phyloP scores from a whole-genome alignment of 1,140 invertebrate genomes.

The Drosophila elegans region DNA sequence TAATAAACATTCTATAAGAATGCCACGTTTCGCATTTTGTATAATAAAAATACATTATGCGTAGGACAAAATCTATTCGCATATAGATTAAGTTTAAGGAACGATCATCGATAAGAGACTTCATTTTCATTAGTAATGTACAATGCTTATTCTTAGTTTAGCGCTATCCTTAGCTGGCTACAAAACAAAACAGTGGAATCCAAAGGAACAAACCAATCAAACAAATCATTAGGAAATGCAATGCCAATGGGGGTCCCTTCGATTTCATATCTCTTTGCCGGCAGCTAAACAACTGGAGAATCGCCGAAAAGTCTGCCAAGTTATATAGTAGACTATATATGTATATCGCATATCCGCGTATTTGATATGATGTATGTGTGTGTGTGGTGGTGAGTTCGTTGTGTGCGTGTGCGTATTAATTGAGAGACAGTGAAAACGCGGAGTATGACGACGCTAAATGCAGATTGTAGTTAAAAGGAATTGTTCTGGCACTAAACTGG shows the following conservation, averaged over 20 bases:
- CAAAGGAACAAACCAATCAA: conserved; percentile 24
- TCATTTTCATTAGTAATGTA: conserved; percentile 76
- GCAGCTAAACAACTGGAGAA: conserved; percentile 24
- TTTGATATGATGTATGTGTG: conserved; percentile 34
- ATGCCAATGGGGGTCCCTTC: conserved; percentile 40
- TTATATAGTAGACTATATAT: background rate
- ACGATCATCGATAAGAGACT: conserved; percentile 84
- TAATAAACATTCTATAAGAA: conserved; percentile 78
- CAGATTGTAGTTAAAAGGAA: conserved; percentile 30
- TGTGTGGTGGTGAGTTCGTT: conserved; percentile 9
- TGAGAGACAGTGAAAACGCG: conserved; percentile 15
- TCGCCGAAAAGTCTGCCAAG: conserved; percentile 25
- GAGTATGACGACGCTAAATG: conserved; percentile 26
- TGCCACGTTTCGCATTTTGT: conserved; percentile 43
- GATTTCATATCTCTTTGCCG: conserved; percentile 20
- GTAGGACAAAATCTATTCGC: conserved; percentile 61
- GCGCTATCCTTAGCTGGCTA: conserved; percentile 32
- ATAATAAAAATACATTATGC: conserved; percentile 74
- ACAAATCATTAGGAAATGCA: conserved; percentile 16
- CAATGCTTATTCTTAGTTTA: conserved; percentile 67
- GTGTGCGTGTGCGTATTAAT: conserved; percentile 17
- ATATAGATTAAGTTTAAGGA: conserved; percentile 75
- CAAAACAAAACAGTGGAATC: conserved; percentile 18
- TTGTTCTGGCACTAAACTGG: conserved; percentile 59
- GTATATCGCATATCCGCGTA: conserved; percentile 13